phyloP scores from a whole-genome alignment of 2,888 invertebrate genomes.

The Chromoteleia sp. region DNA sequence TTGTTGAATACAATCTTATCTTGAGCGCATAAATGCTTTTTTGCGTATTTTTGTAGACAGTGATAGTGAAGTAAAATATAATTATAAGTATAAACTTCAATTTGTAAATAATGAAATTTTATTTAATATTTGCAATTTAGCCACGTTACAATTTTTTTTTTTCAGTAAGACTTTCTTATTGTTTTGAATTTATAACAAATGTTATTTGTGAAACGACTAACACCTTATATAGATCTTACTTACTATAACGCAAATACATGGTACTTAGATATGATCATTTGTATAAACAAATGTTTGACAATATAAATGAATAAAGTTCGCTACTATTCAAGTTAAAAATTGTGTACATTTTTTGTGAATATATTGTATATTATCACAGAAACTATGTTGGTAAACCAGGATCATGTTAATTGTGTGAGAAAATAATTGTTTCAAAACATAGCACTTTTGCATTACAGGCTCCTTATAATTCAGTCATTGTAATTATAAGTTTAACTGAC shows the following conservation, averaged over 20 bases:
- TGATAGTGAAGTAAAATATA: neutral
- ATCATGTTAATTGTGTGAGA: constrained; percentile 6
- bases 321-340: constrained; percentile 2
- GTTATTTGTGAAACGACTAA: neutral
- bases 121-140: neutral
- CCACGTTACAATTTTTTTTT: neutral
- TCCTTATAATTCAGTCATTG: constrained; percentile 28
- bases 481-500: constrained; percentile 29
- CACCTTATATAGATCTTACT: neutral
- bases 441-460: constrained; percentile 22
- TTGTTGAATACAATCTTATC: neutral
- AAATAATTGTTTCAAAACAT: constrained; percentile 36
- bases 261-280: neutral
- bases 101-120: neutral
- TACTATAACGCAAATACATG: neutral
- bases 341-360: constrained; percentile 6
- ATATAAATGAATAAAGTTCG: neutral
- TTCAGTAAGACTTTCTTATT: neutral
- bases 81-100: neutral
- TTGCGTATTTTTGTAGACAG: neutral
- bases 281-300: neutral
- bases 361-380: constrained; percentile 41
- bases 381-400: constrained; percentile 34
- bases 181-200: neutral
- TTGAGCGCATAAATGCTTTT: neutral